Percentiles rank a stretch among this genome's conserved stretches.
Conservation (phyloP, 2,113 vertebrate genomes). For the Scytalopus superciliaris region DNA sequence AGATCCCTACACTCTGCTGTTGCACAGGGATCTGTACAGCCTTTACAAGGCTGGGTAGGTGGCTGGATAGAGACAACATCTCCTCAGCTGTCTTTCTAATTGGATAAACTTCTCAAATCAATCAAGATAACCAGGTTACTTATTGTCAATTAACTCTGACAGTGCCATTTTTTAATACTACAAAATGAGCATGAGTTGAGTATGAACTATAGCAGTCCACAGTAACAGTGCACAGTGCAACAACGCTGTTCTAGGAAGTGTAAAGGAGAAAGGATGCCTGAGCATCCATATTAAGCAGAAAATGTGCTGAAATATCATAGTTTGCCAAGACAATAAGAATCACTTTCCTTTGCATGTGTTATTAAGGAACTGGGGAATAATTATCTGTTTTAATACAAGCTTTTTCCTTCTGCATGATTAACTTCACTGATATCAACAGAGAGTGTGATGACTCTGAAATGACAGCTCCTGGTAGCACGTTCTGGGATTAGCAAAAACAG, state of each 20-base stretch:
- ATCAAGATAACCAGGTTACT: not conserved
- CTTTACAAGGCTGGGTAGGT: not conserved
- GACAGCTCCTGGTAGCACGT: conserved; percentile 52
- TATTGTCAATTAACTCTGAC: not conserved
- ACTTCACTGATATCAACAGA: conserved; percentile 50
- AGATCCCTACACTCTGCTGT: not conserved
- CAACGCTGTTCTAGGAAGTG: not conserved
- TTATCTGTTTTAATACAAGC: conserved; percentile 49
- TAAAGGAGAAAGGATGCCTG: not conserved
- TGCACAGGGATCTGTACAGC: not conserved
- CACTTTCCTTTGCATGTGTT: conserved; percentile 11
- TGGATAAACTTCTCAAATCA: not conserved
- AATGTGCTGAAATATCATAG: not conserved
- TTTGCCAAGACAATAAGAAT: conserved; percentile 34
- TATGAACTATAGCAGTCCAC: not conserved
- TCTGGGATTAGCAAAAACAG: conserved; percentile 48
- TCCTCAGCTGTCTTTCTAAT: not conserved
- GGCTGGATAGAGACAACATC: not conserved
- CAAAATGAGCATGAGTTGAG: not conserved
- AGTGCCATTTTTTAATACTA: not conserved
- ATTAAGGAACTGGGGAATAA: conserved; percentile 47
- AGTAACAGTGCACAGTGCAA: not conserved
- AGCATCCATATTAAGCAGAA: not conserved
- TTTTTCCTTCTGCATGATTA: conserved; percentile 50
- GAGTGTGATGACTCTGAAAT: conserved; percentile 35